Percentiles rank a stretch among this genome's conserved stretches.
phyloP scores from a whole-genome alignment of 2,113 vertebrate species.

The Pomatostomus ruficeps region DNA sequence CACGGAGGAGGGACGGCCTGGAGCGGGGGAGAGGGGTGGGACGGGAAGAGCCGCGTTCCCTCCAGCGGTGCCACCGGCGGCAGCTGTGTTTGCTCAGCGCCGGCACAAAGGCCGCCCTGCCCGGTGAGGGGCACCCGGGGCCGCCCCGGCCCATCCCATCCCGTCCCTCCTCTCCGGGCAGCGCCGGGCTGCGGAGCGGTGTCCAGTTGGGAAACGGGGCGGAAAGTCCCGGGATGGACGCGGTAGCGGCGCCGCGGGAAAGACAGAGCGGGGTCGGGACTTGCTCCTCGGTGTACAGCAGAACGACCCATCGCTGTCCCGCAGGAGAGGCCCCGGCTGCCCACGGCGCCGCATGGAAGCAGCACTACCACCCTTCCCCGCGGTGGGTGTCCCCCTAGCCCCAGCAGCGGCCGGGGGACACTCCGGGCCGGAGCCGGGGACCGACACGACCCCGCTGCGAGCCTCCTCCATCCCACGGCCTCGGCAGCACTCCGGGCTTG shows the following conservation, averaged over 20 bases:
- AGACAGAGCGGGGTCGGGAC: not conserved
- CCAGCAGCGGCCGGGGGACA: not conserved
- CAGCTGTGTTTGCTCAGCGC: not conserved
- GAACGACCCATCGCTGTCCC: not conserved
- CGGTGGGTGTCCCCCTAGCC: not conserved
- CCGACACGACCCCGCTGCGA: not conserved
- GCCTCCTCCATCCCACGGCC: not conserved
- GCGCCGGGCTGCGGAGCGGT: too few species aligned
- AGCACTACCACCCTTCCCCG: too few species aligned
- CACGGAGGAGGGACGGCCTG: not conserved
- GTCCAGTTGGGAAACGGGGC: not conserved
- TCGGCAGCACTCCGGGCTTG: not conserved
- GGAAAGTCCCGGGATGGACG: not conserved
- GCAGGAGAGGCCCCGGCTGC: not conserved
- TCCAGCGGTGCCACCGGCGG: not conserved
- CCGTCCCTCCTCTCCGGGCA: not conserved
- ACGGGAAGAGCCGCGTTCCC: not conserved
- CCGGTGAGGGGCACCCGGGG: not conserved
- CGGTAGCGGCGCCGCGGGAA: not conserved
- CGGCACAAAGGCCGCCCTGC: not conserved
- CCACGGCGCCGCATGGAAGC: not conserved
- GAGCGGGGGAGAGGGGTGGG: not conserved
- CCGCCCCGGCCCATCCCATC: not conserved
- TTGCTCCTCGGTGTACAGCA: not conserved
- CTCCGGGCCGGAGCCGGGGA: too few species aligned